Percentiles rank a stretch among this genome's conserved stretches.
Evolutionary conservation across 2,797 vertebrate species (phyloP).

Genomic region (Emys orbicularis): DNA sequence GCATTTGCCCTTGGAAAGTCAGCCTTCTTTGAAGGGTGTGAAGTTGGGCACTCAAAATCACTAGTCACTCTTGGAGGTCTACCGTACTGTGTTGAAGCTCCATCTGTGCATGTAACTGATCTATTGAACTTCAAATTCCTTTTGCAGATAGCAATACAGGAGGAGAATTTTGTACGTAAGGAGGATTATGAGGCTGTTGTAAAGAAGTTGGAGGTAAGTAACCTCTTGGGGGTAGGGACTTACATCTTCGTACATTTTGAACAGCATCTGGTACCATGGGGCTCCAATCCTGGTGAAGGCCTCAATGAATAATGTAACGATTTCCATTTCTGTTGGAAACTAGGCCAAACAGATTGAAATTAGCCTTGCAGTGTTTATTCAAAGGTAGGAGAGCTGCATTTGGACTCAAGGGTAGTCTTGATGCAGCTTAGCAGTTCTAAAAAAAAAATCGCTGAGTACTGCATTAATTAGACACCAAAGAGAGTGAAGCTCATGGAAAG

Average conservation of each 20-base stretch:
- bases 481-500: background rate
- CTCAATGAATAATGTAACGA: background rate
- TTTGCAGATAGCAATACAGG: constrained; percentile 72
- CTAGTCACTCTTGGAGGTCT: background rate
- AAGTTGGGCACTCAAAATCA: background rate
- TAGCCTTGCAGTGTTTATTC: background rate
- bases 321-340: background rate
- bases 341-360: background rate
- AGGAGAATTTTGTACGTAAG: constrained; percentile 73
- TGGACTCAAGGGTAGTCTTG: background rate
- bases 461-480: background rate
- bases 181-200: constrained; percentile 72
- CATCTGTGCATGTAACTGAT: background rate
- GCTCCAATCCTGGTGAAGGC: background rate
- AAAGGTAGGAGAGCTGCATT: background rate
- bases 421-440: background rate
- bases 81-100: background rate
- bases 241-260: background rate
- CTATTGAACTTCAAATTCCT: background rate
- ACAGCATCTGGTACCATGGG: background rate
- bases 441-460: background rate
- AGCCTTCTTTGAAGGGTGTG: background rate
- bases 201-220: constrained; percentile 73
- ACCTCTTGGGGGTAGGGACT: background rate
- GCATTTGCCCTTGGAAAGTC: background rate